phyloP scores from a whole-genome alignment of 2,113 vertebrate species.

The Amia ocellicauda region DNA sequence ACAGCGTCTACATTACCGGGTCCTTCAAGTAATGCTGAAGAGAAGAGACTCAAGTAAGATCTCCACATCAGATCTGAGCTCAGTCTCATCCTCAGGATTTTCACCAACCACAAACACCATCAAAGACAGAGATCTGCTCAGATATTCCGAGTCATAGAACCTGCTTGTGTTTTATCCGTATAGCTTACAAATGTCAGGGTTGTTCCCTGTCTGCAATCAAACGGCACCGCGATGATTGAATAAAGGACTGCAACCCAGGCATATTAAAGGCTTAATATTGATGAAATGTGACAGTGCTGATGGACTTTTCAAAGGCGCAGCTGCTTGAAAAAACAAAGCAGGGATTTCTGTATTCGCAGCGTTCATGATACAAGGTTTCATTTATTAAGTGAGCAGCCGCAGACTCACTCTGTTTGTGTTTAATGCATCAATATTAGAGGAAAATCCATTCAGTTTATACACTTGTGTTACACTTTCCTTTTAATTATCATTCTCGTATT shows the following conservation, averaged over 20 bases:
- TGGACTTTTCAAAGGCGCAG: slow-evolving; percentile 6
- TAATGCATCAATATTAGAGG: slow-evolving; percentile 2
- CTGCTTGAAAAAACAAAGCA: background rate
- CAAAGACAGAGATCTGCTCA: slow-evolving; percentile 3
- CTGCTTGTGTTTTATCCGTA: background rate
- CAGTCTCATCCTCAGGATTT: slow-evolving; percentile 8
- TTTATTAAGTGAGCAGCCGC: background rate
- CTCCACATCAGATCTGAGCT: background rate
- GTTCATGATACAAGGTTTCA: no score
- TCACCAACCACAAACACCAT: background rate
- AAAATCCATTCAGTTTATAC: background rate
- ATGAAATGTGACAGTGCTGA: background rate
- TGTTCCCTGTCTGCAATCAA: slow-evolving; percentile 11
- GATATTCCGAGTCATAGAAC: slow-evolving; percentile 1
- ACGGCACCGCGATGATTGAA: background rate
- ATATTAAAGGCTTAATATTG: slow-evolving; percentile 8
- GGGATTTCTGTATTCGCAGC: background rate
- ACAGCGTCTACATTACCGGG: no score
- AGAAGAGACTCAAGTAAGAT: background rate
- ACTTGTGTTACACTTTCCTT: background rate
- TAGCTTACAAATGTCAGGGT: slow-evolving; percentile 4
- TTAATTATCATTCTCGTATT: background rate
- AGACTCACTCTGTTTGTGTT: background rate
- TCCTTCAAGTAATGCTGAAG: no score
- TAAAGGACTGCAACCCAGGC: background rate